These are phyloP conservation scores for Aphelocoma californica DNA, from an alignment of 2,797 vertebrate species.

Conservation along the genomic window DNA sequence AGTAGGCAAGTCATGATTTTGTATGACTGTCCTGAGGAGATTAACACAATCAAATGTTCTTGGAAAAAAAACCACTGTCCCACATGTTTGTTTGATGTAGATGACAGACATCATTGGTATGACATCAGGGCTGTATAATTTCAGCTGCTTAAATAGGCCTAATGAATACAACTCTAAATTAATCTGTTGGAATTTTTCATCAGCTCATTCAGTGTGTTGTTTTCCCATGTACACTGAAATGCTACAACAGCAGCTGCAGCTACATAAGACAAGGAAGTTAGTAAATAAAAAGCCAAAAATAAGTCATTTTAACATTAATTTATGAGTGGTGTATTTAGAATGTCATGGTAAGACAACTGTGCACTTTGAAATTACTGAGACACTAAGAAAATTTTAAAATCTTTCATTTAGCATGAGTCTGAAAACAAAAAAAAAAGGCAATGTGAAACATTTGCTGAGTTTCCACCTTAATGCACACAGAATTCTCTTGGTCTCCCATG, in stretches of 20 bases:
- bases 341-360: background rate
- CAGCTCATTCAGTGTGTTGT: background rate
- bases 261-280: background rate
- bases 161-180: background rate
- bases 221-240: slow-evolving; percentile 34
- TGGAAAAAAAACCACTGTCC: background rate
- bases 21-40: slow-evolving; percentile 23
- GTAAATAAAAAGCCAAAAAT: slow-evolving; percentile 11
- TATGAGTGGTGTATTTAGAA: background rate
- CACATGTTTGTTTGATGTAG: background rate
- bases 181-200: background rate
- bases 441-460: background rate
- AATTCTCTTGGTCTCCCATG: background rate
- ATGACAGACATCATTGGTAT: background rate
- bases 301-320: slow-evolving; percentile 8
- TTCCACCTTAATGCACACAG: background rate
- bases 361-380: background rate
- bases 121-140: slow-evolving; percentile 1
- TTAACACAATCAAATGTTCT: slow-evolving; percentile 5
- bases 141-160: slow-evolving; percentile 15
- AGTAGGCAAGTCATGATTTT: slow-evolving; percentile 35
- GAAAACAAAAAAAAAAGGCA: background rate
- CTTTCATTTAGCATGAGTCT: background rate
- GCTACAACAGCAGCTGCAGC: slow-evolving; percentile 11
- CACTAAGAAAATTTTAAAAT: background rate